Conservation (phyloP, 2,888 invertebrate species). For the Limnephilus marmoratus region DNA sequence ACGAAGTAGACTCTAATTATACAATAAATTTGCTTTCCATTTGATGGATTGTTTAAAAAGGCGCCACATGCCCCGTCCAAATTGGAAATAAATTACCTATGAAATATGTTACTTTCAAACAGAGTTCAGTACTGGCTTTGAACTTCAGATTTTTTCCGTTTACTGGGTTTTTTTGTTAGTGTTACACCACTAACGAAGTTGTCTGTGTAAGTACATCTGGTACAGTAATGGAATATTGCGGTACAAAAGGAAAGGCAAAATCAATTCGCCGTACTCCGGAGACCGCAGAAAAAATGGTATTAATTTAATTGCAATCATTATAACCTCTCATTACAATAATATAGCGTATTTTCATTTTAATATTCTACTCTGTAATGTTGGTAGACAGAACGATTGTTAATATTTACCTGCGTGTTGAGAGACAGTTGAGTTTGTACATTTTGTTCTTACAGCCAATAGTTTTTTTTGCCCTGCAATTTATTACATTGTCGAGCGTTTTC, state of each 20-base stretch:
- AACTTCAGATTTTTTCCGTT: neutral
- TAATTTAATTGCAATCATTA: neutral
- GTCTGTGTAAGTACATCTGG: neutral
- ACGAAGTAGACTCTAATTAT: no score
- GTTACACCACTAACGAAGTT: neutral
- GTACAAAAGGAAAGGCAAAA: slow-evolving; percentile 9
- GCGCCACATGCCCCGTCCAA: neutral
- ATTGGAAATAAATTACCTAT: neutral
- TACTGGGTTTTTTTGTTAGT: neutral
- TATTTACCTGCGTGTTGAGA: no score
- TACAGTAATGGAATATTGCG: slow-evolving; percentile 7
- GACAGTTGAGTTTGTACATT: no score
- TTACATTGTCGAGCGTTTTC: no score
- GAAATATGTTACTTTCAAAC: neutral
- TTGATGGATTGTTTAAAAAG: neutral
- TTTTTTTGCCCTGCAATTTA: no score
- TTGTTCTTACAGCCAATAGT: no score
- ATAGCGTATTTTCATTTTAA: neutral
- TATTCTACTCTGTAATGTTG: neutral
- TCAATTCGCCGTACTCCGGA: neutral
- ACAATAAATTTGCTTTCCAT: neutral
- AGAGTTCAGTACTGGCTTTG: neutral
- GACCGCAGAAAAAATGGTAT: slow-evolving; percentile 8
- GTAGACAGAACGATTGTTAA: neutral
- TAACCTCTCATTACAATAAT: neutral